These are phyloP conservation scores for Cebus imitator DNA, from an alignment of 2,113 vertebrate species.

Conservation along the genomic window DNA sequence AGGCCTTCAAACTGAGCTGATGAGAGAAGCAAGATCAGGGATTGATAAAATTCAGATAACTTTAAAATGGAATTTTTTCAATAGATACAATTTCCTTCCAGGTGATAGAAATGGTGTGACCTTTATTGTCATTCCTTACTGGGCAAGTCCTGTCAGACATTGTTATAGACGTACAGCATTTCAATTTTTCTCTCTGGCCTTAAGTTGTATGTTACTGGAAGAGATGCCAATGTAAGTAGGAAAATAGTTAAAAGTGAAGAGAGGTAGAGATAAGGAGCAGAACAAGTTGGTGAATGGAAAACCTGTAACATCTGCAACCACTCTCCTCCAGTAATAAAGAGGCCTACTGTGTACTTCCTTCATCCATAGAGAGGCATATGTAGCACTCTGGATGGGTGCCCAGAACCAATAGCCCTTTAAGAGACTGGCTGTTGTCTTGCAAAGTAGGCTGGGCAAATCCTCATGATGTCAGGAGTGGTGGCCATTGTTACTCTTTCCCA, in stretches of 20 bases:
- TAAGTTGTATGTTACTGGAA: slow-evolving; percentile 10
- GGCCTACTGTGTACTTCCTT: background rate
- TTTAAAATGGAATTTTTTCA: background rate
- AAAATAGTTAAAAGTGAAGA: background rate
- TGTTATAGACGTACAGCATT: background rate
- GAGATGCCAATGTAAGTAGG: background rate
- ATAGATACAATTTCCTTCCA: background rate
- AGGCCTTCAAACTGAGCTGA: background rate
- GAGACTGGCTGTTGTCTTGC: background rate
- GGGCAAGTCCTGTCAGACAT: background rate
- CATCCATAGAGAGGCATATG: background rate
- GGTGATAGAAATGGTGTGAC: background rate
- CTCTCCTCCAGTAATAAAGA: background rate
- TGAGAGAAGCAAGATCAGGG: background rate
- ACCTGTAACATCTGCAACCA: background rate
- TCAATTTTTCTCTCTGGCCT: background rate
- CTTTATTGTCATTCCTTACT: background rate
- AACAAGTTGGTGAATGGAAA: background rate
- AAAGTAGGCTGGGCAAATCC: background rate
- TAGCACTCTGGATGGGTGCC: background rate
- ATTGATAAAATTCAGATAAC: background rate
- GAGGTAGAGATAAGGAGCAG: background rate
- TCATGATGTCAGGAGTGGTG: background rate
- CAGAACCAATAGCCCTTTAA: background rate
- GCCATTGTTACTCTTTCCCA: background rate